Base-by-base conservation (phyloP, 2,888 invertebrate species). In the Agonopterix alstromeriana region DNA sequence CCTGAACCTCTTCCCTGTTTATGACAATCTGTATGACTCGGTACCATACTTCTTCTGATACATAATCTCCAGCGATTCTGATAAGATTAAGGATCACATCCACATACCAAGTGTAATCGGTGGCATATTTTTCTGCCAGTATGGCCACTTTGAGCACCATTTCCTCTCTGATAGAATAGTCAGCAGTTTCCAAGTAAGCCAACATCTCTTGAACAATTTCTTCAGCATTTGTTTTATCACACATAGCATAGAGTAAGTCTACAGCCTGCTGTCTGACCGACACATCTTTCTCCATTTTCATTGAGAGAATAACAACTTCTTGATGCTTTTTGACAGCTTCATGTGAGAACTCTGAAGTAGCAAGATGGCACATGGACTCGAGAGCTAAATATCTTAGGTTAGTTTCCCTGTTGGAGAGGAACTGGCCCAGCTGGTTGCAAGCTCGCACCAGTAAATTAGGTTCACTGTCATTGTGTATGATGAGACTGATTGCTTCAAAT, bases 141-240 rank as follows among this genome's bases (percentile, higher is more conserved):
- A 99, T 99, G 47, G 99, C 99, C 55, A 99, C 99, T 89, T 99
- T 99, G 46, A 99, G 90, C 40, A 99, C 99, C 99, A 99, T 99
- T 90, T 99, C 99, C 88, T 99, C 99, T 60, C 99, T 92, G 66
- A 99, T 99, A 27, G 99, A 99, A 86, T 99, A 99, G 86, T 99
- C 99, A 49, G 99, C 99, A 17, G 98, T 98, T 90, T 99, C 99
- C 62, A 99, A 90, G 79, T 99, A 99, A 75, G 97, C 96, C 61
- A 99, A 90, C 99, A 99, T 99, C 88, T 99, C 99, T 75, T 98
- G 97, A 5, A 99, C 99, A 77, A 99, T 99, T 90, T 99, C 98
- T 82, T 98, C 98, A 14, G 99, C 98, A 89, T 99, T 99, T 60
- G 97, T 97, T 73, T 98, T 96, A 85, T 99, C 99, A 88, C 99